These are phyloP conservation scores for Nebria brevicollis DNA, from an alignment of 2,888 invertebrate species.

Conservation along the genomic window DNA sequence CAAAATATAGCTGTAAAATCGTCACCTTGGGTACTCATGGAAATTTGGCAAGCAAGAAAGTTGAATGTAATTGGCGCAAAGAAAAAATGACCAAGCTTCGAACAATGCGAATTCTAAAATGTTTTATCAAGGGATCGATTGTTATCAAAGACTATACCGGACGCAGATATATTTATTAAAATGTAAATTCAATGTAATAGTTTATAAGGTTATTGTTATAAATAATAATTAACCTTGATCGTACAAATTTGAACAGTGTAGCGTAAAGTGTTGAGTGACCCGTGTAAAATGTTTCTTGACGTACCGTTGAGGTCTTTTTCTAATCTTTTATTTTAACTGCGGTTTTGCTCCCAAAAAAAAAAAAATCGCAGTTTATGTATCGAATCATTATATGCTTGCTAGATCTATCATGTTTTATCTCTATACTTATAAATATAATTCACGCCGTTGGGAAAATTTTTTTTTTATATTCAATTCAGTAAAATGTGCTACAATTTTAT, in stretches of 20 bases:
- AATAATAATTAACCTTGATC: slow-evolving; percentile 15
- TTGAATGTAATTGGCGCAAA: too few species aligned
- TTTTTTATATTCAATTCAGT: too few species aligned
- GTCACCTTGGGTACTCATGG: too few species aligned
- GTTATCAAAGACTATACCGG: not conserved
- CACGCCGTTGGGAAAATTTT: too few species aligned
- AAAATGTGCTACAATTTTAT: too few species aligned
- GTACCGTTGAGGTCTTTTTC: slow-evolving; percentile 9
- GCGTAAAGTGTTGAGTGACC: not conserved
- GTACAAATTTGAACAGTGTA: not conserved
- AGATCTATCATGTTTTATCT: not conserved
- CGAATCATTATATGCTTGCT: not conserved
- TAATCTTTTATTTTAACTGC: not conserved
- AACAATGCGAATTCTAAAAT: too few species aligned
- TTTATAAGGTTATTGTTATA: not conserved
- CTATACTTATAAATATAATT: not conserved
- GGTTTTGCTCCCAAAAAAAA: not conserved
- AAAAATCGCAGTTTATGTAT: not conserved
- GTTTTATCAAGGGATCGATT: not conserved
- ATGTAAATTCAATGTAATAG: slow-evolving; percentile 5
- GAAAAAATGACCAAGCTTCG: too few species aligned
- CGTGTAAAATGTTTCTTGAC: slow-evolving; percentile 16
- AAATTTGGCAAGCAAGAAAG: too few species aligned
- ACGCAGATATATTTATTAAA: not conserved
- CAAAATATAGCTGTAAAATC: too few species aligned